Percentiles rank a stretch among this genome's conserved stretches.
These are phyloP conservation scores for Passer montanus DNA, from an alignment of 2,113 vertebrate genomes.

Conservation along the genomic window DNA sequence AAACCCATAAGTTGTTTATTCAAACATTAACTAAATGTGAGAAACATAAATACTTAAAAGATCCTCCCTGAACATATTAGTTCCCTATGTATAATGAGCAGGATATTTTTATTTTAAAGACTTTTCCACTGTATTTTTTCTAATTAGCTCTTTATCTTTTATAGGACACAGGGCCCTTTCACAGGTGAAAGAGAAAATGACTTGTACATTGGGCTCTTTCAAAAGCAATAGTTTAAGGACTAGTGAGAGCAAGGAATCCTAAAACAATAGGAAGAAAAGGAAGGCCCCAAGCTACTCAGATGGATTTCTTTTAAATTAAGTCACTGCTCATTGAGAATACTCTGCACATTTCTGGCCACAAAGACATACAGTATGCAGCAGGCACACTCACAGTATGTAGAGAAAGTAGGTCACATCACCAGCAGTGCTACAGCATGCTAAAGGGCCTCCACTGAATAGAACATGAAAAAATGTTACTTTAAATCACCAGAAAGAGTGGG, in stretches of 20 bases:
- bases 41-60: not conserved
- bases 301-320: conserved; percentile 53
- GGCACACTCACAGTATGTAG: not conserved
- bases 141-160: not conserved
- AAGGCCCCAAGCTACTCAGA: conserved; percentile 19
- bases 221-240: conserved; percentile 10
- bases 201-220: not conserved
- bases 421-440: not conserved
- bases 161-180: not conserved
- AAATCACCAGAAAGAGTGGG: conserved; percentile 17
- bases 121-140: not conserved
- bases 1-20: not conserved
- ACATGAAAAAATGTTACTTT: conserved; percentile 13
- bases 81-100: not conserved
- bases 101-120: not conserved
- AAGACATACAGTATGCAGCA: conserved; percentile 45
- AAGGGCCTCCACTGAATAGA: conserved; percentile 15
- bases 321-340: conserved; percentile 41
- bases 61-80: not conserved
- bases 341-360: conserved; percentile 56
- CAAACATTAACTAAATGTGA: not conserved
- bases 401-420: conserved; percentile 56
- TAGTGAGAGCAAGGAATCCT: not conserved
- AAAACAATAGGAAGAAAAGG: conserved; percentile 50
- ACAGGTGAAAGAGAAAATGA: conserved; percentile 12